These are phyloP conservation scores for Drosophila greeni DNA, from an alignment of 2,888 invertebrate species.

Conservation along the genomic window DNA sequence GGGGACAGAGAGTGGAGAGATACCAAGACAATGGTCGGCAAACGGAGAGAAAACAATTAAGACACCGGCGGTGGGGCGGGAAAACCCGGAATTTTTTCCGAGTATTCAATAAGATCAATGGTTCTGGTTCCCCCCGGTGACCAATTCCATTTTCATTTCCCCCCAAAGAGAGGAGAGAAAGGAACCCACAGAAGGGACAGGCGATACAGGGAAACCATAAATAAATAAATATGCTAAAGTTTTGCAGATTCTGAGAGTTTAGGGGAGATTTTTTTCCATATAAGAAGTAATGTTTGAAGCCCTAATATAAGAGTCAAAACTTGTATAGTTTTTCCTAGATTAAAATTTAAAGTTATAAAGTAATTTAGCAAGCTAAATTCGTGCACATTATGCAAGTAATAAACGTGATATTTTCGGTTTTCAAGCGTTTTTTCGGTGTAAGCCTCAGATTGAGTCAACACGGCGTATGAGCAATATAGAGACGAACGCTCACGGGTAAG, in stretches of 20 bases:
- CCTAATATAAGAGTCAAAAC: not conserved
- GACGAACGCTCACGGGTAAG: constrained; percentile 13
- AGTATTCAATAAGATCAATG: constrained; percentile 35
- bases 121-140: constrained; percentile 29
- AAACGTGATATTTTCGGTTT: constrained; percentile 5
- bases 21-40: constrained; percentile 24
- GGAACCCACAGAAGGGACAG: constrained; percentile 15
- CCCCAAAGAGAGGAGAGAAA: not conserved
- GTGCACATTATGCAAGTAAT: not conserved
- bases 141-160: constrained; percentile 21
- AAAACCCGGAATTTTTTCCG: constrained; percentile 30
- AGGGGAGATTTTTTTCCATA: not conserved
- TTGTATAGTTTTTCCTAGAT: not conserved
- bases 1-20: not conserved
- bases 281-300: not conserved
- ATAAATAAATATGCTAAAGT: not conserved
- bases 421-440: constrained; percentile 9
- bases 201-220: constrained; percentile 5
- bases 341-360: not conserved
- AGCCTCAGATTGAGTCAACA: constrained; percentile 39
- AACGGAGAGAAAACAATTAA: constrained; percentile 44
- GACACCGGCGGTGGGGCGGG: constrained; percentile 3
- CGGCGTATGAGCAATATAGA: constrained; percentile 52
- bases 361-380: not conserved
- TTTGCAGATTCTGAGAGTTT: not conserved